Base-by-base conservation (phyloP, 2,797 vertebrate species). In the Pempheris klunzingeri region DNA sequence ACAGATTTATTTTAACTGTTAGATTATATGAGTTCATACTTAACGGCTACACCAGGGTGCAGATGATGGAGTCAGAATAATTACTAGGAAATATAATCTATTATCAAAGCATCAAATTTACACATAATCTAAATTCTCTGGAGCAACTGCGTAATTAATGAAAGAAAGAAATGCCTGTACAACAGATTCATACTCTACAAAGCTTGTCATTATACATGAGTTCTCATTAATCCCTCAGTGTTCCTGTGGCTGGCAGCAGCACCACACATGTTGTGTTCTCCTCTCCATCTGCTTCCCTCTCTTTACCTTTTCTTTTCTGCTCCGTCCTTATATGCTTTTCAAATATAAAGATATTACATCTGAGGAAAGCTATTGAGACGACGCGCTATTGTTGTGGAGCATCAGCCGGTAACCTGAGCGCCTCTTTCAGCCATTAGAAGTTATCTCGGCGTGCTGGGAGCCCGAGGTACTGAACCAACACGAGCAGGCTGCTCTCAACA, bases 401-500 rank as follows among this genome's bases (percentile, higher is more conserved):
- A 30, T 22, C 12, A 1, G 18, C 32, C 20, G 20, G 22, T 63
- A 53, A 67, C 15, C 36, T 52, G 36, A 22, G 39, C 39, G 70
- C 78, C 22, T 62, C 38, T 71, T 82, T 78, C 55, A 53, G 77
- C 78, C 64, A 63, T 64, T 20, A 11, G 47, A 70, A 57, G 80
- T 77, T 77, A 82, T 84, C 70, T 11, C 66, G 34, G 18, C 26
- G 7, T 39, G 38, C 71, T 18, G 57, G 28, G 61, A 75, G 74
- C 43, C 66, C 28, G 53, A 81, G 80, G 70, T 71, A 54, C 50
- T 39, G 47, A 64, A 66, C 55, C 39, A 72, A 81, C 78, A 79
- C 1, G 20, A 83, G 74, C 61, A 72, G 61, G 77, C 67, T 62
- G 69, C 65, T 72, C 80, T 84, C 70, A 76, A 81, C 55, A 81